Base-by-base conservation (phyloP, 2,888 invertebrate genomes). In the Lasius fuliginosus region DNA sequence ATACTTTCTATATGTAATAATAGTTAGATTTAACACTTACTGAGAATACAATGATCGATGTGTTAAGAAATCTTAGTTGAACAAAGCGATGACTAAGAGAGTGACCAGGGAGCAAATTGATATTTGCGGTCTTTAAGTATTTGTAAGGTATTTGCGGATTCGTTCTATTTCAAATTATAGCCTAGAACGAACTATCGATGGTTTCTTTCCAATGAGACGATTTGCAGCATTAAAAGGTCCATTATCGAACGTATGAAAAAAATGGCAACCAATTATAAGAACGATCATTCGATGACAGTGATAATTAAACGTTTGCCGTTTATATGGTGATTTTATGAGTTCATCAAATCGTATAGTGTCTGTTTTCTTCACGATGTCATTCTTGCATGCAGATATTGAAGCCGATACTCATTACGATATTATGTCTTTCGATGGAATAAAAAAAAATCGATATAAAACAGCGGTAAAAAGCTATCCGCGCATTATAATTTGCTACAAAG, bases 101-200 rank as follows among this genome's bases (percentile, higher is more conserved):
- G 27, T 12, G 49, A 27, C 11, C 36, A 27, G 40, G 4, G 27
- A 18, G 9, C 27, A 77, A 67, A 68, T 77, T 77, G 40, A 4
- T 58, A 68, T 77, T 77, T 67, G 67, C 12, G 49, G n/a, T 27
- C 11, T 42, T 67, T 30, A 42, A 68, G 9, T n/a, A 15, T 36
- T 36, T 36, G 5, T 36, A 36, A 36, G 36, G 36, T 5, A 36
- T 5, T 36, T 36, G 36, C 36, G 30, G 36, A 67, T 58, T 42
- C 67, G 68, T 56, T 77, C 77, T 77, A n/a, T 68, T 77, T 77
- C n/a, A 46, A 77, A 68, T 77, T 77, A 68, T 30, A 40, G 67
- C 30, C 23, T 15, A 40, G 56, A 40, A 30, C 40, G 27, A 68
- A 68, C 40, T n/a, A 12, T 18, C 15, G 40, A 68, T 30, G n/a